Conservation (phyloP, 2,113 vertebrate genomes). For the Heptranchias perlo region DNA sequence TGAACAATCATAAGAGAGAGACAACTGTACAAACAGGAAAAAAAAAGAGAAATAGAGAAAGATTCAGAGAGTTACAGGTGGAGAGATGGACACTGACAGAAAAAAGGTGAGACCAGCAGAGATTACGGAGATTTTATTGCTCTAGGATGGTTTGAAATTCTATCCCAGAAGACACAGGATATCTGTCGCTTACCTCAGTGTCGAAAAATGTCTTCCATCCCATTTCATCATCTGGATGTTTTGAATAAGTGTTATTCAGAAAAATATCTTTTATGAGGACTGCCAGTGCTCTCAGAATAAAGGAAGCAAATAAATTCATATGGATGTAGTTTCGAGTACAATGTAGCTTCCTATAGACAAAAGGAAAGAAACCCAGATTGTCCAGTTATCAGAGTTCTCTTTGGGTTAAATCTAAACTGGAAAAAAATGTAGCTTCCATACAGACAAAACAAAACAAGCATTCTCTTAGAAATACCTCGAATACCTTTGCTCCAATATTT, state of each 20-base stretch:
- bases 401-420: neutral
- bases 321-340: conserved; percentile 97
- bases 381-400: neutral
- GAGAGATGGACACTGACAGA: neutral
- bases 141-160: neutral
- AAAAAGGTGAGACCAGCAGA: neutral
- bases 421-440: neutral
- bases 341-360: conserved; percentile 78
- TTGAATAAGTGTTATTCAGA: conserved; percentile 60
- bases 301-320: conserved; percentile 91
- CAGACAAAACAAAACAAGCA: neutral
- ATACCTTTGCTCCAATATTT: neutral
- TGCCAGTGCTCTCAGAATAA: conserved; percentile 74
- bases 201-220: conserved; percentile 72
- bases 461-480: neutral
- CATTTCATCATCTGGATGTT: conserved; percentile 62
- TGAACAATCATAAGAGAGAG: neutral
- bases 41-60: neutral
- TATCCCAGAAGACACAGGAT: neutral
- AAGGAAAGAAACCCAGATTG: conserved; percentile 39
- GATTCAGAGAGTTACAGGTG: neutral
- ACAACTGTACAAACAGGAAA: neutral
- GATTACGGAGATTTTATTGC: too few species aligned
- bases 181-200: conserved; percentile 57
- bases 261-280: conserved; percentile 77